Base-by-base conservation (phyloP, 2,113 vertebrate genomes). In the Poeciliopsis turrubarensis region DNA sequence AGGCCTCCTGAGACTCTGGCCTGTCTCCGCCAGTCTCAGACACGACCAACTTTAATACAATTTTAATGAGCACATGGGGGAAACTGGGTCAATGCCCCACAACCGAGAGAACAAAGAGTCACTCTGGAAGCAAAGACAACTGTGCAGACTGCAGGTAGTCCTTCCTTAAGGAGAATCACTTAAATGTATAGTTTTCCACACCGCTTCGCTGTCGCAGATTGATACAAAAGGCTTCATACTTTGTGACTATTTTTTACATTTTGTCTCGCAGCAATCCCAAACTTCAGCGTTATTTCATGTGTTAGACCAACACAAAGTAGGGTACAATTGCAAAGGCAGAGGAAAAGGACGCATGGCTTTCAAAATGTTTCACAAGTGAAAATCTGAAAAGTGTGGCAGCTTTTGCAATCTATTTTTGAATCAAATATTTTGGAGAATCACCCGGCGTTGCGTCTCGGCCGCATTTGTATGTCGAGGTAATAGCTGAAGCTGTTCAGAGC, bases 61-160 rank as follows among this genome's bases (percentile, higher is more conserved):
- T 85, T 90, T 92, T 92, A 91, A 92, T 92, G 91, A 91, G 86
- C 90, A 84, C 88, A 89, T 86, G 82, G 83, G 86, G 80, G 68
- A 78, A 91, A 91, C 7, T 89, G 87, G 89, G 88, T 92, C 90
- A 92, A 54, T 68, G 84, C 72, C 57, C 86, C 39, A 60, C 79
- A 54, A 69, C 72, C 34, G 34, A 0, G 30, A 19, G 79, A 77
- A 92, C 87, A 92, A 89, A 90, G 88, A 84, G 12, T 32, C 39
- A 22, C 34, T 44, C 68, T 51, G 27, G 5, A 73, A n/a, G 68
- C 32, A 31, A 72, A 78, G 72, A 25, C 14, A 62, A 69, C 15
- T 27, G 4, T 69, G 30, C 10, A 29, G 19, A 3, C 1, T 11
- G 26, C 15, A 61, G 29, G 0, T 27, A 2, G 19, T 34, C 5